Evolutionary conservation across 2,113 vertebrate genomes (phyloP).

Genomic region (Pedionomus torquatus): DNA sequence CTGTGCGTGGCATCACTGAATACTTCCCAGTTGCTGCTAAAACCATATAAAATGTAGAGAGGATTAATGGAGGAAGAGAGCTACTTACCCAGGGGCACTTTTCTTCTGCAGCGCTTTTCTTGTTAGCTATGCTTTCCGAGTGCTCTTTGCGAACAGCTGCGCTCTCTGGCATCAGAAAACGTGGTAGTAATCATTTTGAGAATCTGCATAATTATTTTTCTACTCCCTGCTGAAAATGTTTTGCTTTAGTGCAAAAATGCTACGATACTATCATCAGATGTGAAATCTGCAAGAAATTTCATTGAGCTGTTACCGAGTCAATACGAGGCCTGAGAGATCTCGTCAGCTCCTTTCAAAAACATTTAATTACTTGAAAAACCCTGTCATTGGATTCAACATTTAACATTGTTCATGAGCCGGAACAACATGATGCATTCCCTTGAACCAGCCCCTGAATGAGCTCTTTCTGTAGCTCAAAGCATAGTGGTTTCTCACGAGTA

Average conservation of each 20-base stretch:
- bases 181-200: neutral
- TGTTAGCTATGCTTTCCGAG: neutral
- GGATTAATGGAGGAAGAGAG: neutral
- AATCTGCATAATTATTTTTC: neutral
- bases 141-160: neutral
- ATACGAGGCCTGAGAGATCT: neutral
- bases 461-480: constrained; percentile 57
- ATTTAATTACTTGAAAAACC: constrained; percentile 33
- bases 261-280: neutral
- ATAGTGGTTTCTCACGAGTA: constrained; percentile 43
- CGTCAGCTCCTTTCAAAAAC: neutral
- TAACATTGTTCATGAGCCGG: constrained; percentile 29
- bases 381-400: neutral
- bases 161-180: neutral
- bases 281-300: neutral
- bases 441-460: constrained; percentile 48
- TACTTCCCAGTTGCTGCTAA: neutral
- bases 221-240: neutral
- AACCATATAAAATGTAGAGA: neutral
- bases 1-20: neutral
- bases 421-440: constrained; percentile 33
- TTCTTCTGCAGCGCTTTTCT: neutral
- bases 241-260: neutral
- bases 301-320: neutral
- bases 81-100: fast-evolving